These are phyloP conservation scores for Coregonus suidteri DNA, from an alignment of 2,797 vertebrate species.

Conservation along the genomic window DNA sequence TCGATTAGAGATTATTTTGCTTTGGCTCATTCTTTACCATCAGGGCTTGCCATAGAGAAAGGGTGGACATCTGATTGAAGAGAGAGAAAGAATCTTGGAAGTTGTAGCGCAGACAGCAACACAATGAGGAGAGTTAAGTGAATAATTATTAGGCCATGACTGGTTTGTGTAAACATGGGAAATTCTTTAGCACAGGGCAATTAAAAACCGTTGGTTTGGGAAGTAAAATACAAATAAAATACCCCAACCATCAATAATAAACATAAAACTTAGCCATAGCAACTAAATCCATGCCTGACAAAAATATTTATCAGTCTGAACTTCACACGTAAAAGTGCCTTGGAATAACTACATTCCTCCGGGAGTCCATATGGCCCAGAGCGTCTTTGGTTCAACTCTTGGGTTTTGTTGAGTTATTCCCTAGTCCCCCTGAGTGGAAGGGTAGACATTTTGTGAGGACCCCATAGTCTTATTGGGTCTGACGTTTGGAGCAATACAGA, in stretches of 20 bases:
- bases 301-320: conserved; percentile 62
- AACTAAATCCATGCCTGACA: conserved; percentile 45
- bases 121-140: conserved; percentile 69
- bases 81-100: conserved; percentile 50
- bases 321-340: conserved; percentile 53
- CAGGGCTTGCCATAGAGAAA: conserved; percentile 19
- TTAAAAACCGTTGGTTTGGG: conserved; percentile 63
- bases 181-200: conserved; percentile 67
- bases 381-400: conserved; percentile 56
- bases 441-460: conserved; percentile 22
- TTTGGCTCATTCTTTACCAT: conserved; percentile 22
- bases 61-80: conserved; percentile 48
- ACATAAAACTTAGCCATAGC: conserved; percentile 26
- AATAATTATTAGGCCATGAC: conserved; percentile 68
- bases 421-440: conserved; percentile 37
- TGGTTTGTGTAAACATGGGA: conserved; percentile 66
- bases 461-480: conserved; percentile 49
- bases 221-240: conserved; percentile 10
- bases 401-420: conserved; percentile 59
- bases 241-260: too few relatives aligned
- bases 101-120: conserved; percentile 58
- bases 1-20: conserved; percentile 39
- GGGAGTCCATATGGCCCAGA: conserved; percentile 35
- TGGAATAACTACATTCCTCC: conserved; percentile 25
- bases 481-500: conserved; percentile 55